Evolutionary conservation across 2,113 vertebrate genomes (phyloP), one percentile per base, ranked within the genome.

Genomic region (Atrichornis clamosus): DNA sequence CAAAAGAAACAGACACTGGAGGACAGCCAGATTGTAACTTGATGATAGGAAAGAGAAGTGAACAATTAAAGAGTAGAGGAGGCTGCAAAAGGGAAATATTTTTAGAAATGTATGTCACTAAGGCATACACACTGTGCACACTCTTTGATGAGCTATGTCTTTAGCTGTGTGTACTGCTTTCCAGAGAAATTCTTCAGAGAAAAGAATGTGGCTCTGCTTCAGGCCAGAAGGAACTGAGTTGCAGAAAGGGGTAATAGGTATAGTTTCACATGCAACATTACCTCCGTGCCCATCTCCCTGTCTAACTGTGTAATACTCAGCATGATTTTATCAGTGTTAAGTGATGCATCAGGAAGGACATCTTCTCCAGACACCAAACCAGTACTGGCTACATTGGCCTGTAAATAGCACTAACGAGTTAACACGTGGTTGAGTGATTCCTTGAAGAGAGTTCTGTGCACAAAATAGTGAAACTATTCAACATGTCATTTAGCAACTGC

Each of bases 41-140:
- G 67, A 95, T 89, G 84, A 80, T 46, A 92, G 67, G 75, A 83
- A 70, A 70, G 56, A 89, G 20, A 90, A 92, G 32, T 65, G 72
- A 92, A 49, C 72, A 90, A 97, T 92, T 92, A 95, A 44, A 94
- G 50, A 68, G 53, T 15, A 90, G n/a, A 80, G 28, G 30, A 87
- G n/a, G 22, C 50, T 90, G 79, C 26, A 94, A 55, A 79, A 90
- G 16, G 28, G 30, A 94, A 93, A 39, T 90, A 73, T 88, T 80
- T 97, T 93, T 93, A 93, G 88, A 91, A 72, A 58, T 15, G 0
- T 46, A 13, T 69, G 70, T 76, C 9, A 33, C 68, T 75, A 69
- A 91, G 53, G 53, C 41, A 82, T 35, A 76, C 87, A 76, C 1
- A 10, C 19, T 74, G n/a, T 5, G 22, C n/a, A 53, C 24, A 3